Evolutionary conservation across 2,888 invertebrate species (phyloP).

Genomic region (Trilocha varians): DNA sequence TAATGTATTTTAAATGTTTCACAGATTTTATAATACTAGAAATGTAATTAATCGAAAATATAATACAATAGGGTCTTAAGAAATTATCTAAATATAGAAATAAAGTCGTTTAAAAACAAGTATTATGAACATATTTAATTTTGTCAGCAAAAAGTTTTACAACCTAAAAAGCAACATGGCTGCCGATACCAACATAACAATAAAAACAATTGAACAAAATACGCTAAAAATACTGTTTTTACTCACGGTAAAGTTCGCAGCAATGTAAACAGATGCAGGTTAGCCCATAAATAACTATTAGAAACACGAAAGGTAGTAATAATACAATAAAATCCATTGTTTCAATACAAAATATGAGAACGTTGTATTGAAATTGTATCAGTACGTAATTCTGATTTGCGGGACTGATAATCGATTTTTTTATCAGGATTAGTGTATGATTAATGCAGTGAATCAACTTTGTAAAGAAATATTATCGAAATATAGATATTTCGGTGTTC

Average conservation of each 20-base stretch:
- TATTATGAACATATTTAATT: too few relatives aligned
- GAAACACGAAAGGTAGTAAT: conserved; percentile 25
- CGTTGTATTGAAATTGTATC: not conserved
- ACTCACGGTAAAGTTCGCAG: conserved; percentile 40
- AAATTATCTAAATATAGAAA: too few relatives aligned
- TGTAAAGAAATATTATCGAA: too few relatives aligned
- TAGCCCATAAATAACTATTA: conserved; percentile 29
- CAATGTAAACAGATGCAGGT: conserved; percentile 44
- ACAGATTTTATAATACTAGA: too few relatives aligned
- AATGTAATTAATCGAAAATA: too few relatives aligned
- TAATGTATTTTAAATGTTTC: too few relatives aligned
- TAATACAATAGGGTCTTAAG: too few relatives aligned
- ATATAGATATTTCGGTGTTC: too few relatives aligned
- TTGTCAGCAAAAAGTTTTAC: too few relatives aligned
- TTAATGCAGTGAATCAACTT: not conserved
- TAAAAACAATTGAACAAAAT: not conserved
- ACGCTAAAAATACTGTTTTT: not conserved
- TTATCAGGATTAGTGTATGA: not conserved
- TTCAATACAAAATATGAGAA: not conserved
- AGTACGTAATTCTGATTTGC: not conserved
- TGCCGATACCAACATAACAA: too few relatives aligned
- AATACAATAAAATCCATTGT: conserved; percentile 25
- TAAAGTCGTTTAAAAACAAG: too few relatives aligned
- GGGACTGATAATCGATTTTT: not conserved
- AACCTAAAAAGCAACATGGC: too few relatives aligned